Conservation (phyloP, 35 echinoderm and acorn worm species). For the Ptychodera flava region DNA sequence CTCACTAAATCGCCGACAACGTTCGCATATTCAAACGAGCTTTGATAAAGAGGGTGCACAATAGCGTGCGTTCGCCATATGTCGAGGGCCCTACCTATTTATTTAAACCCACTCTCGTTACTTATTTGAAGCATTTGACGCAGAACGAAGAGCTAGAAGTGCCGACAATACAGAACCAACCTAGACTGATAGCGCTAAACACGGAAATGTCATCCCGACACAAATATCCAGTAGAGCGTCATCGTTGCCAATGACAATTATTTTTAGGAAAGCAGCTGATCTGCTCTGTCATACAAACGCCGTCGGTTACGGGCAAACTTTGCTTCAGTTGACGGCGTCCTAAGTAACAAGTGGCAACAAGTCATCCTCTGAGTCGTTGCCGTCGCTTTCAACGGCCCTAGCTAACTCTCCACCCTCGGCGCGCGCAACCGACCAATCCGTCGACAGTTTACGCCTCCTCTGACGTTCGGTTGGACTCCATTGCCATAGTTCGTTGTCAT, state of each 20-base stretch:
- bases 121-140: background rate
- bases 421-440: too few species aligned
- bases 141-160: background rate
- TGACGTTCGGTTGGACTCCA: too few species aligned
- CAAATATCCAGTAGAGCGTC: background rate
- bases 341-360: background rate
- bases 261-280: background rate
- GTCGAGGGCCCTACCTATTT: background rate
- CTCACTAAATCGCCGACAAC: background rate
- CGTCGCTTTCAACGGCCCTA: too few species aligned
- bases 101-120: background rate
- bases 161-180: background rate
- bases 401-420: too few species aligned
- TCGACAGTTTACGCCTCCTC: too few species aligned
- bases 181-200: slow-evolving; percentile 1
- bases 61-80: background rate
- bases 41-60: background rate
- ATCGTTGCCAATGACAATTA: background rate
- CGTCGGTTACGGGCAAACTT: too few species aligned
- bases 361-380: too few species aligned
- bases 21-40: background rate
- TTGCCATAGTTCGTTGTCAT: too few species aligned
- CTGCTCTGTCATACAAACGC: background rate
- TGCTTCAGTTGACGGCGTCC: background rate
- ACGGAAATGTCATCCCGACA: too few species aligned